Base-by-base conservation (phyloP, 2,797 vertebrate species). In the Eutrigla gurnardus region DNA sequence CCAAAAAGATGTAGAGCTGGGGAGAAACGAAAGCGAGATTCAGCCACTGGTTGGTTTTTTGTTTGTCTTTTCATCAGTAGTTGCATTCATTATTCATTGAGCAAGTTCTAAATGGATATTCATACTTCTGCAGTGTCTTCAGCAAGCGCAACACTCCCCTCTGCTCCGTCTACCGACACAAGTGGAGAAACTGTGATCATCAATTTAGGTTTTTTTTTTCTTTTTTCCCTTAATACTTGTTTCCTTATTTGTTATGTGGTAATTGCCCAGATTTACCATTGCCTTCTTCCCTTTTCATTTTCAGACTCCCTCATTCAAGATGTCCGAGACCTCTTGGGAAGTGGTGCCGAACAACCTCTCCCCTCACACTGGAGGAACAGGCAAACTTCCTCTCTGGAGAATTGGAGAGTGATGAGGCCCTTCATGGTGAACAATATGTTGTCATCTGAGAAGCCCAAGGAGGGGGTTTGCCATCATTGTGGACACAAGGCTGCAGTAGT, bases 221-320 rank as follows among this genome's bases (percentile, higher is more conserved):
- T 25, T 25, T 49, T 49, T 18, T 4, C 17, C 47, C n/a, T 49
- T 49, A 18, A 49, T 49, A 49, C 47, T 49, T 49, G 47, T 9
- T 49, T 49, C n/a, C 47, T 49, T 9, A 18, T 49, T 49, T 47
- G 45, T 47, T 49, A 49, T 49, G 47, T 49, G 47, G n/a, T 49
- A 49, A 49, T 4, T 49, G 7, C 47, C 47, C n/a, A 18, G 47
- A 47, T 49, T 49, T 49, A 49, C 47, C 47, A 49, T 10, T 49
- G 47, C 47, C 47, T 49, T 49, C 47, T 49, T 10, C 47, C 47
- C 4, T 49, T 49, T 49, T 49, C 8, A 49, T 49, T 49, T 18
- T 49, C 47, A 49, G n/a, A 18, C 47, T 49, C n/a, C 47, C n/a
- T 49, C 47, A 49, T 49, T 49, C n/a, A 49, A 49, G 47, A 49